Conservation (phyloP, 2,797 vertebrate species). For the Mormyrus proboscirostris region DNA sequence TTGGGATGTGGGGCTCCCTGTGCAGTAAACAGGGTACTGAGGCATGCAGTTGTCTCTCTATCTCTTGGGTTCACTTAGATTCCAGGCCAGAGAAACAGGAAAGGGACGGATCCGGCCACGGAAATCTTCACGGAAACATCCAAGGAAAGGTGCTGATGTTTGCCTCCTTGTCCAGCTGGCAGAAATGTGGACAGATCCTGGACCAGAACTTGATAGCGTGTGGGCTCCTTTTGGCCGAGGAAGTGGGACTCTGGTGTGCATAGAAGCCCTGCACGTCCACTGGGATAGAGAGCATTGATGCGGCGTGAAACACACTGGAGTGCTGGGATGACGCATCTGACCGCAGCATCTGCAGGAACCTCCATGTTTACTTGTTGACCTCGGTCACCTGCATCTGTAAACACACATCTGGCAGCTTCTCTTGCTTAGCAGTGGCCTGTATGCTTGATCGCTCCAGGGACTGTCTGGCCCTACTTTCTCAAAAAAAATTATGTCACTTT, state of each 20-base stretch:
- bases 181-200: constrained; percentile 19
- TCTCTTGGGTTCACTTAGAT: not conserved
- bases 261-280: not conserved
- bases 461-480: not conserved
- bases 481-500: not conserved
- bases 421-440: not conserved
- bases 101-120: not conserved
- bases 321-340: not conserved
- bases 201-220: constrained; percentile 2
- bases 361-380: not conserved
- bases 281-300: not conserved
- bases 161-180: constrained; percentile 25
- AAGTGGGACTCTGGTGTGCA: not conserved
- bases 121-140: not conserved
- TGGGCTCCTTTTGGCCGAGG: not conserved
- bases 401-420: not conserved
- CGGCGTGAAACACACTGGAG: not conserved
- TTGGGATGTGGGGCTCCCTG: not conserved
- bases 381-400: not conserved
- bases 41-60: not conserved
- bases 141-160: constrained; percentile 6
- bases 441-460: not conserved
- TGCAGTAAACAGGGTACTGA: not conserved
- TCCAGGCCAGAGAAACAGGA: not conserved
- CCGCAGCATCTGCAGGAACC: not conserved